Evolutionary conservation across 2,113 vertebrate species (phyloP).

Genomic region (Pomatostomus ruficeps): DNA sequence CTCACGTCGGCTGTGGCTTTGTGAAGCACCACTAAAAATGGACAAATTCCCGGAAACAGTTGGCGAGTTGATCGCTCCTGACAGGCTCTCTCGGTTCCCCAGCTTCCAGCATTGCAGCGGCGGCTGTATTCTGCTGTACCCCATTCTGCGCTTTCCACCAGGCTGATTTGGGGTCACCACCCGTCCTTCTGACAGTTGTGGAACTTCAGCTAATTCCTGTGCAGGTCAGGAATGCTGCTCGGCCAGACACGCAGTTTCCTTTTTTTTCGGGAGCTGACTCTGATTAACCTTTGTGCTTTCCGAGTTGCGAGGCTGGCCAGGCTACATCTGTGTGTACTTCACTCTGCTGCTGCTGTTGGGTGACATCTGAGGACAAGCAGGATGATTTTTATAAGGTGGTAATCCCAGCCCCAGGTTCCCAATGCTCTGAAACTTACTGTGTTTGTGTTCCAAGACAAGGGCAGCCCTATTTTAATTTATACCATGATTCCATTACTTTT

Average conservation of each 20-base stretch:
- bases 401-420: background rate
- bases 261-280: background rate
- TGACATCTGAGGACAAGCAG: background rate
- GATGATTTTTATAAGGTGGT: background rate
- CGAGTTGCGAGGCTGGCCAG: background rate
- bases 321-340: background rate
- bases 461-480: background rate
- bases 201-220: background rate
- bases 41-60: background rate
- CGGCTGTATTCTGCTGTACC: background rate
- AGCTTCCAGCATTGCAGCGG: background rate
- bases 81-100: too few relatives aligned
- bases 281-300: background rate
- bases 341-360: background rate
- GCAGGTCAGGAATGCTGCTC: background rate
- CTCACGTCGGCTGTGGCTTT: background rate
- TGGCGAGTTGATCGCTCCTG: accelerated
- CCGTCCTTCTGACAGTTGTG: background rate
- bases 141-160: background rate
- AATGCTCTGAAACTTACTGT: background rate
- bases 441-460: background rate
- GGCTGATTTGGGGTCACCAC: background rate
- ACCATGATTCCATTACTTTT: background rate
- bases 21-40: background rate
- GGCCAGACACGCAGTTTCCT: background rate